Evolutionary conservation across 2,113 vertebrate genomes (phyloP).

Genomic region (Daphoenositta chrysoptera): DNA sequence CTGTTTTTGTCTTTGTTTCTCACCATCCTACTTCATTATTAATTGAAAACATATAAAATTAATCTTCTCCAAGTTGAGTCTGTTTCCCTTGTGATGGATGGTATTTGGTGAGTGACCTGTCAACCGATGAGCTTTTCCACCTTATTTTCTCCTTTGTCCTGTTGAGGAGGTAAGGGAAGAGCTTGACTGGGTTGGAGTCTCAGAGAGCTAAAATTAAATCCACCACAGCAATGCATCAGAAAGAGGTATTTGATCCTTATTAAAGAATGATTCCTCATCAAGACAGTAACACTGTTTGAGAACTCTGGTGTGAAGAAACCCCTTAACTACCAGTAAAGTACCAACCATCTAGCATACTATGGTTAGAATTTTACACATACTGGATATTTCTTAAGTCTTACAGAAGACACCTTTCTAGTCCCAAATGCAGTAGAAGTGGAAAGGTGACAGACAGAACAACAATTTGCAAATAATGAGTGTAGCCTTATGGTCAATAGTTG

Average conservation of each 20-base stretch:
- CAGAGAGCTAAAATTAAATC: background rate
- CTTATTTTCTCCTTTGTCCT: background rate
- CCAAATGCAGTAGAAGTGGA: background rate
- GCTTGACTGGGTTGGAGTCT: fast-evolving
- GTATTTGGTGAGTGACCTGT: background rate
- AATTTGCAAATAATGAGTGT: background rate
- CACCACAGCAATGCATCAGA: background rate
- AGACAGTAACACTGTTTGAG: background rate
- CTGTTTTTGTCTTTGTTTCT: background rate
- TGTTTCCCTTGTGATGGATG: background rate
- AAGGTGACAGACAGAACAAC: background rate
- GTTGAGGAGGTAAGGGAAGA: background rate
- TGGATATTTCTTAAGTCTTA: background rate
- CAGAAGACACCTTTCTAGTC: background rate
- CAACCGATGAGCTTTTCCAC: background rate
- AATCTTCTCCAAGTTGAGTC: background rate
- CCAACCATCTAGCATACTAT: background rate
- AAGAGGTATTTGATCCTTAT: background rate
- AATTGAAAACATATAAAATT: background rate
- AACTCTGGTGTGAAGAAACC: background rate
- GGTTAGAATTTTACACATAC: background rate
- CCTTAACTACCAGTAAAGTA: background rate
- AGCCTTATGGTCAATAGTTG: background rate
- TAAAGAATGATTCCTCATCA: background rate
- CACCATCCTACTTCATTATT: background rate